Evolutionary conservation across 1,140 invertebrate species (phyloP).

Genomic region (Drosophila pruinosa): DNA sequence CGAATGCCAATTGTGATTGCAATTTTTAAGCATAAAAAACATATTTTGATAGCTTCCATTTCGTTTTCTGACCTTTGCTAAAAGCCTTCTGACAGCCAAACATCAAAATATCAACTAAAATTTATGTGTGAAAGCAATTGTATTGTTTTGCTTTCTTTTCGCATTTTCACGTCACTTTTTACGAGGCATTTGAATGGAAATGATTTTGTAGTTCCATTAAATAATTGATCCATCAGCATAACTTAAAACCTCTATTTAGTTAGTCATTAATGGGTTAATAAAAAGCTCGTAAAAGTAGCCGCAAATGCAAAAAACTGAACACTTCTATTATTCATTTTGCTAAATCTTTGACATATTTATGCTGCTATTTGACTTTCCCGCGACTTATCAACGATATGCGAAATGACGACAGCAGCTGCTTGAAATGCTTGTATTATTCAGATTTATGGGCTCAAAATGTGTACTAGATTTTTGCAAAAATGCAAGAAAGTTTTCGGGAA

Average conservation of each 20-base stretch:
- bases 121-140: conserved; percentile 21
- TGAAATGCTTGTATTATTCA: conserved; percentile 15
- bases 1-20: conserved; percentile 8
- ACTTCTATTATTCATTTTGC: conserved; percentile 37
- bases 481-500: conserved; percentile 7
- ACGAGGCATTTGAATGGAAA: conserved; percentile 42
- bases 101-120: conserved; percentile 48
- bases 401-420: conserved; percentile 61
- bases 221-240: conserved; percentile 46
- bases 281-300: conserved; percentile 46
- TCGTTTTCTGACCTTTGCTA: conserved; percentile 10
- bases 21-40: conserved; percentile 17
- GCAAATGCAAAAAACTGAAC: not conserved
- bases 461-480: conserved; percentile 9
- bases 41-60: not conserved
- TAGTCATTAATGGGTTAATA: conserved; percentile 59
- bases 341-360: conserved; percentile 57
- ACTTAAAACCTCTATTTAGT: conserved; percentile 34
- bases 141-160: conserved; percentile 1
- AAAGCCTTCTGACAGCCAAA: conserved; percentile 70
- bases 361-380: conserved; percentile 26
- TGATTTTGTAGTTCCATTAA: conserved; percentile 37
- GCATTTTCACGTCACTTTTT: conserved; percentile 24
- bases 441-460: conserved; percentile 38
- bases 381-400: conserved; percentile 9